Base-by-base conservation (phyloP, 2,113 vertebrate genomes). In the Pluvianellus socialis region DNA sequence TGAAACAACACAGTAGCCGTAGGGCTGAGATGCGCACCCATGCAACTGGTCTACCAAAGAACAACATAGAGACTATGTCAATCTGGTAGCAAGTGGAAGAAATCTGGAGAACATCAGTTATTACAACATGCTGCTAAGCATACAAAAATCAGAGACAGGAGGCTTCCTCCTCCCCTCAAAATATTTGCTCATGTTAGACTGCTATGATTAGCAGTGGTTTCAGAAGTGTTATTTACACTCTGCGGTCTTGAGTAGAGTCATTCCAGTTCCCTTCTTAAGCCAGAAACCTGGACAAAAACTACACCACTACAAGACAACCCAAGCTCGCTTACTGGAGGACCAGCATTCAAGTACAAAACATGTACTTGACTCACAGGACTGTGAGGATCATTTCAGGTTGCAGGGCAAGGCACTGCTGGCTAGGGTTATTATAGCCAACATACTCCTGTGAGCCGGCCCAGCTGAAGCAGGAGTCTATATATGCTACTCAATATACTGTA, bases 181-280 rank as follows among this genome's bases (percentile, higher is more conserved):
- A 65, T 53, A 70, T 16, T 65, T 1, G 1, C 55, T 79, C 9
- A 28, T 1, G 1, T 79, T 45, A 79, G 38, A 40, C 30, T 86
- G 35, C 53, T 68, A 11, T 49, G 55, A 79, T 79, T 56, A 87
- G 80, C 62, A 81, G 23, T 52, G 40, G 52, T 86, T 86, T 53
- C 79, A 77, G 81, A 92, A 94, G 42, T 45, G 28, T 62, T 92
- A 83, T 73, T 96, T 95, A 95, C 50, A 33, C 62, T 49, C 62
- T 47, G 47, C 26, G 52, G 56, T 79, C 77, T 80, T 74, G 10
- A 89, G n/a, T 55, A 92, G 79, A 96, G 76, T 52, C 40, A 94
- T 81, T 52, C 16, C 53, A 50, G 32, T 38, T 86, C 73, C 40
- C 70, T 84, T 94, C 47, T 70, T 45, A 76, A 63, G 66, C 44